Percentiles rank a stretch among this genome's conserved stretches.
Conservation (phyloP, 2,888 invertebrate genomes). For the Athripsodes cinereus region DNA sequence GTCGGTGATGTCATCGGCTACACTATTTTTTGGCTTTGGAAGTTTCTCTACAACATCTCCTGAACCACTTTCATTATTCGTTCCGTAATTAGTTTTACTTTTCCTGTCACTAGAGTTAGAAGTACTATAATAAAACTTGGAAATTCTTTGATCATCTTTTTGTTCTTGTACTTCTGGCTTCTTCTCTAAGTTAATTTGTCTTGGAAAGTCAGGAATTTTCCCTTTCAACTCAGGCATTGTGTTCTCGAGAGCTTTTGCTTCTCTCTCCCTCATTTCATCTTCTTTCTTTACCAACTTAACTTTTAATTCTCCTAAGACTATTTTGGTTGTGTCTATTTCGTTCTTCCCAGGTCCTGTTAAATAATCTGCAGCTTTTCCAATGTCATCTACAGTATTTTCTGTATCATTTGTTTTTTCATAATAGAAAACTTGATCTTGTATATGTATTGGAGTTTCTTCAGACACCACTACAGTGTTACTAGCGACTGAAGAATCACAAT, state of each 20-base stretch:
- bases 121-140: not conserved
- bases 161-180: not conserved
- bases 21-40: too few species aligned
- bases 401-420: conserved; percentile 44
- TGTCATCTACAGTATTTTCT: conserved; percentile 11
- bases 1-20: too few species aligned
- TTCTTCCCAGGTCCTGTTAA: conserved; percentile 40
- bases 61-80: not conserved
- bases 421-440: conserved; percentile 47
- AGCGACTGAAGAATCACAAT: conserved; percentile 13
- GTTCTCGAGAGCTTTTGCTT: conserved; percentile 43
- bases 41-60: not conserved
- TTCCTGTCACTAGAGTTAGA: not conserved
- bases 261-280: conserved; percentile 46
- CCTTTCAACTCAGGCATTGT: conserved; percentile 44
- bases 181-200: conserved; percentile 35
- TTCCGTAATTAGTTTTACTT: not conserved
- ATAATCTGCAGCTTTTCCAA: conserved; percentile 33
- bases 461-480: conserved; percentile 28
- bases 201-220: conserved; percentile 42
- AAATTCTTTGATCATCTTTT: not conserved
- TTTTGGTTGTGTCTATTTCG: conserved; percentile 40
- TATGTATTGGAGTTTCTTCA: conserved; percentile 37
- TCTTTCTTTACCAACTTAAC: conserved; percentile 45
- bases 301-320: conserved; percentile 42